These are phyloP conservation scores for Aethes cnicana DNA, from an alignment of 2,888 invertebrate genomes.

Conservation along the genomic window DNA sequence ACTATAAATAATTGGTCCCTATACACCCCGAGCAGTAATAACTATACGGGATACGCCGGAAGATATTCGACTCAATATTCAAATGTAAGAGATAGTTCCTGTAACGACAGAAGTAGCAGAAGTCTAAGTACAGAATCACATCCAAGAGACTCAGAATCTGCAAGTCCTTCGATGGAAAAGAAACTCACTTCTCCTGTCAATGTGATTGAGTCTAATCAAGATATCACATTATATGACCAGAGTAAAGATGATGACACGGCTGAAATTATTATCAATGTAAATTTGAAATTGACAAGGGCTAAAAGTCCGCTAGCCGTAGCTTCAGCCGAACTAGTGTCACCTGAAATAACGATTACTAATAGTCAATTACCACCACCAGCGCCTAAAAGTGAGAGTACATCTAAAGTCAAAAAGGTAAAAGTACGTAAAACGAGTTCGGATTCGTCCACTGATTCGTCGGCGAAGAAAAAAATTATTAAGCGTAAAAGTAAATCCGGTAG, in stretches of 20 bases:
- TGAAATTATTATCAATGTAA: constrained; percentile 73
- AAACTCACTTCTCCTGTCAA: constrained; percentile 27
- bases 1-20: constrained; percentile 84
- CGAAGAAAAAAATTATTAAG: constrained; percentile 69
- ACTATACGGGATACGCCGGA: constrained; percentile 73
- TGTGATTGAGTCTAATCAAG: constrained; percentile 49
- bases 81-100: constrained; percentile 59
- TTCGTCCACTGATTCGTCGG: constrained; percentile 61
- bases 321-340: constrained; percentile 60
- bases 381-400: constrained; percentile 66
- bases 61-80: constrained; percentile 74
- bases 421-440: constrained; percentile 67
- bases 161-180: constrained; percentile 45
- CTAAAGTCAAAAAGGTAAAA: constrained; percentile 66
- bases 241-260: constrained; percentile 67
- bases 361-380: constrained; percentile 76
- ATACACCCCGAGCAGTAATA: constrained; percentile 74
- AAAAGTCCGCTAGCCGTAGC: constrained; percentile 52
- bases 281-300: constrained; percentile 69
- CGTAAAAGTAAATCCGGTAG: constrained; percentile 72
- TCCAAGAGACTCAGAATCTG: constrained; percentile 50
- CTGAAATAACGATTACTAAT: constrained; percentile 70
- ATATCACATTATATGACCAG: constrained; percentile 60
- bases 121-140: constrained; percentile 66
- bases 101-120: constrained; percentile 63